Evolutionary conservation across 2,888 invertebrate species (phyloP), one percentile per base, ranked within the genome.

Genomic region (Poecilobothrus nobilitatus): DNA sequence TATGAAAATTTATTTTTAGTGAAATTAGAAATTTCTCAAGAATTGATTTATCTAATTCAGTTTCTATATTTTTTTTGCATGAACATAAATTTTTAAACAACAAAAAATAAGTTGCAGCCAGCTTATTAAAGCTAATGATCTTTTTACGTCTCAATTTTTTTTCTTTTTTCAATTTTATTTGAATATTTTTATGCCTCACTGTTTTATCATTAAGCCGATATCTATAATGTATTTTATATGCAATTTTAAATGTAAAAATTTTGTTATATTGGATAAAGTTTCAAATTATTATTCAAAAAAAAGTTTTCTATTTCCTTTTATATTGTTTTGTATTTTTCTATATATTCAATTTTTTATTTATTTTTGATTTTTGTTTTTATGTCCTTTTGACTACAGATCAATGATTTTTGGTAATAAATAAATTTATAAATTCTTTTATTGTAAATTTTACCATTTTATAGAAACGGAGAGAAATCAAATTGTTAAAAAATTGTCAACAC

Each of bases 361-460:
- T 53, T 15, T 18, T 53, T 53, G 7, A 18, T 2, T 12, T 53
- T 18, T 9, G 7, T 53, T 53, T 53, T 53, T 53, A 53, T 18
- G 53, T 53, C 53, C 53, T 53, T 53, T 53, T 53, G 53, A 53
- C 53, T 53, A 53, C 15, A 53, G 53, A 53, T 53, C 53, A 53
- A 53, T 53, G 53, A 53, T 53, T 53, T 53, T n/a, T 53, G 53
- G 53, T 53, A 8, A 53, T 53, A 53, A 53, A 53, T 53, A 53
- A 53, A 53, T 53, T 53, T 53, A 53, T 53, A 53, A 53, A 53
- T 18, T 18, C 15, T 53, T 53, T 53, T 53, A 12, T 18, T 15
- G 18, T 15, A 15, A 1, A 53, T 18, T 53, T 53, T 18, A 15
- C 6, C 1, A 5, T 12, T 53, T 53, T 53, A 53, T 2, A 10